phyloP scores from a whole-genome alignment of 2,797 vertebrate species.

The Anguilla anguilla region DNA sequence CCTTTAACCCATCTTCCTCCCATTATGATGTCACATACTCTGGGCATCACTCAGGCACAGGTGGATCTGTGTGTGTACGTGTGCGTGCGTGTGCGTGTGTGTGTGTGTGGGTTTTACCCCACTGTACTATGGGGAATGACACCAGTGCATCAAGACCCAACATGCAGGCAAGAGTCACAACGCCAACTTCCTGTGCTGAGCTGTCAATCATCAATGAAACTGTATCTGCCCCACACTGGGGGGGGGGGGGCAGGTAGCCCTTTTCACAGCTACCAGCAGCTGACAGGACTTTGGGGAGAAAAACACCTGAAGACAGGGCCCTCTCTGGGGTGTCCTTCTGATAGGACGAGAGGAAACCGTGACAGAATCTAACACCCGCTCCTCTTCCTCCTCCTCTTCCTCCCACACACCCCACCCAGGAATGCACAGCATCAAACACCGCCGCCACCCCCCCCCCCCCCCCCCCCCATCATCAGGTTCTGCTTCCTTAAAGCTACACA shows the following conservation, averaged over 20 bases:
- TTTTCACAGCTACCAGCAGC: background rate
- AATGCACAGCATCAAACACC: background rate
- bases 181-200: constrained; percentile 40
- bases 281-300: background rate
- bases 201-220: constrained; percentile 56
- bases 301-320: background rate
- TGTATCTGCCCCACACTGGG: background rate
- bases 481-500: background rate
- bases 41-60: too few species aligned
- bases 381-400: background rate
- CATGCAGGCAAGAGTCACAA: constrained; percentile 46
- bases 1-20: background rate
- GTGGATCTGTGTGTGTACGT: too few species aligned
- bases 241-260: background rate
- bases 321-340: background rate
- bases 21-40: background rate
- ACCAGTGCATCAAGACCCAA: background rate
- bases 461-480: background rate
- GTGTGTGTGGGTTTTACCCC: background rate
- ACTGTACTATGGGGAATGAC: background rate
- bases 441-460: background rate
- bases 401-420: background rate
- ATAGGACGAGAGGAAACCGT: background rate
- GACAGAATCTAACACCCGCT: background rate
- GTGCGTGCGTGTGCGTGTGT: too few species aligned